Conservation (phyloP, 2,888 invertebrate species). For the Dasysyrphus albostriatus region DNA sequence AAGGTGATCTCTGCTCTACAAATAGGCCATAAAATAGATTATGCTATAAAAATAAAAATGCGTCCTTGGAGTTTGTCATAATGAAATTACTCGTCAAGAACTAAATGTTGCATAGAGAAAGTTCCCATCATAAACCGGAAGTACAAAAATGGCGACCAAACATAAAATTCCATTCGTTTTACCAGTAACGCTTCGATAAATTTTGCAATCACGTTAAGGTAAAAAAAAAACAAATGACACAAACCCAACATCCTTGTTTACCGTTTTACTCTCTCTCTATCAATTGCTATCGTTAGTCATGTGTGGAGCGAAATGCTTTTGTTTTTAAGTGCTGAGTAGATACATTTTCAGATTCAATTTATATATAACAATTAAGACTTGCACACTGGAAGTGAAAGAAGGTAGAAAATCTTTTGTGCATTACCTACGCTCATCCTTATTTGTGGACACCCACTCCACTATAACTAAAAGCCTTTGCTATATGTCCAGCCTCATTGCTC, state of each 20-base stretch:
- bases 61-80: constrained; percentile 45
- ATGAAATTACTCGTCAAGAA: constrained; percentile 17
- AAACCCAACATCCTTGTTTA: constrained; percentile 9
- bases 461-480: constrained; percentile 18
- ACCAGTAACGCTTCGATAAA: constrained; percentile 5
- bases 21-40: constrained; percentile 61
- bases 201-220: constrained; percentile 18
- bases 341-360: constrained; percentile 50
- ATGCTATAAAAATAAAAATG: constrained; percentile 59
- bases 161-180: constrained; percentile 11
- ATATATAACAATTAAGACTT: constrained; percentile 63
- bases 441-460: neutral
- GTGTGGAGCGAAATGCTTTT: neutral
- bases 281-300: neutral
- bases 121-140: constrained; percentile 6
- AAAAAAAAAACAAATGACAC: neutral
- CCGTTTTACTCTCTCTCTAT: neutral
- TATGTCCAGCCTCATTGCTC: neutral
- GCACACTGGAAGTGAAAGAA: neutral
- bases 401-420: constrained; percentile 8
- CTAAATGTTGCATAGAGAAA: constrained; percentile 8
- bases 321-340: constrained; percentile 1
- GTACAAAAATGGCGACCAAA: constrained; percentile 13
- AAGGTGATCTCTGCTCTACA: constrained; percentile 25
- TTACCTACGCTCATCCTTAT: neutral